Evolutionary conservation across 53 echinoderm and acorn worm genomes (phyloP), one percentile per base, ranked within the genome.

Genomic region (Mesocentrotus franciscanus): DNA sequence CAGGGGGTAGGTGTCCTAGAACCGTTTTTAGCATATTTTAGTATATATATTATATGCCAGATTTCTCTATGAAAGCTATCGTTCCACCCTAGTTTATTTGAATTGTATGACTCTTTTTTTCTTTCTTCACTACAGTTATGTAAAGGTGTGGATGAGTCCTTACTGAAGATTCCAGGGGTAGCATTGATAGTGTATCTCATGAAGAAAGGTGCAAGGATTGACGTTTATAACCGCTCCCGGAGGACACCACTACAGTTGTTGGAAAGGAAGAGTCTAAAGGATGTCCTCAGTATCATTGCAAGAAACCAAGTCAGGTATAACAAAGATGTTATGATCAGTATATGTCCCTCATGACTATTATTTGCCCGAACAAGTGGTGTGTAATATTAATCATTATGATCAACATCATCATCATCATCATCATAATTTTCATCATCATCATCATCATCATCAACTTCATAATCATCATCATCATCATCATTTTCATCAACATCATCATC

Each of bases 161-260:
- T 94, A 27, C 85, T 94, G 32, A 66, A 85, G 10, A 94, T n/a
- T 0, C 93, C 96, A 17, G 97, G 98, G 17, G 93, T 95, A 72
- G 95, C 95, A 11, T 91, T 97, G 32, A 95, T 96, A 2, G 95
- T 96, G 62, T 98, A 96, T 85, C 92, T 98, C 61, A 95, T 97
- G 27, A 30, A 95, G 85, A 90, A 95, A 81, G 97, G 98, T 17
- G 96, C 97, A 3, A 95, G 74, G 56, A 92, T 96, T 5, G 60
- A 95, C 10, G 75, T 91, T 11, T 90, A 85, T 33, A 98, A 98
- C 58, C 71, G 95, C 22, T 75, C 91, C 42, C 95, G 94, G 57
- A 96, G 93, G 91, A 97, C 95, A 11, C 92, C 98, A 0, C 59
- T 98, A 18, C 95, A 96, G 59, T 72, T 97, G 24, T 81, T 94